These are phyloP conservation scores for Metacarcinus magister DNA, from an alignment of 2,888 invertebrate species.

Conservation along the genomic window DNA sequence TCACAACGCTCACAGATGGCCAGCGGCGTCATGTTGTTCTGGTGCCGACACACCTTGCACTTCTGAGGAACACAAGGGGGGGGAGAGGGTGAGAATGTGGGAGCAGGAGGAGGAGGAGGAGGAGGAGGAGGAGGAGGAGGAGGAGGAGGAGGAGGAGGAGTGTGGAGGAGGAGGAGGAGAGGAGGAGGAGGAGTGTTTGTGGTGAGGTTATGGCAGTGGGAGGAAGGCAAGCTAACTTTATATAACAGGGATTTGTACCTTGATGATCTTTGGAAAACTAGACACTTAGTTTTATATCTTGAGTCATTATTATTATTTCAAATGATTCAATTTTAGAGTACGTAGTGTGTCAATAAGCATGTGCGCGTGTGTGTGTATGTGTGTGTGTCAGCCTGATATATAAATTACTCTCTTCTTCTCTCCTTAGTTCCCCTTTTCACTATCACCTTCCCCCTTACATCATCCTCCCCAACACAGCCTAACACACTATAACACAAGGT, in stretches of 20 bases:
- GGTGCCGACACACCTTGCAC: conserved; percentile 84
- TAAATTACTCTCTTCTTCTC: no score
- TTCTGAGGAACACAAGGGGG: conserved; percentile 84
- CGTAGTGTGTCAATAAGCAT: no score
- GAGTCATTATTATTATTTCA: no score
- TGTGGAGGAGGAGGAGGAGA: not conserved
- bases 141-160: not conserved
- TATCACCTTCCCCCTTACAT: not conserved
- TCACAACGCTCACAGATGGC: conserved; percentile 83
- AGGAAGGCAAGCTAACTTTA: no score
- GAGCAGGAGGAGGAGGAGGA: not conserved
- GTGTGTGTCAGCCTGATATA: no score
- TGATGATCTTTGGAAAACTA: no score
- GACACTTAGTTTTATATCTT: no score
- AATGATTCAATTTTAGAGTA: no score
- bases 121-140: not conserved
- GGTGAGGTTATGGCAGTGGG: not conserved
- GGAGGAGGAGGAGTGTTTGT: not conserved
- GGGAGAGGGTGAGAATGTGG: not conserved
- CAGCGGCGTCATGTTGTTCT: conserved; percentile 82
- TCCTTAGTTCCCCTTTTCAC: not conserved
- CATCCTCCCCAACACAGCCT: not conserved
- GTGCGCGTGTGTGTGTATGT: no score
- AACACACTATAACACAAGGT: not conserved
- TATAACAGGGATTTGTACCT: no score